Percentiles rank a stretch among this genome's conserved stretches.
Conservation (phyloP, 2,113 vertebrate species). For the Pteronura brasiliensis region DNA sequence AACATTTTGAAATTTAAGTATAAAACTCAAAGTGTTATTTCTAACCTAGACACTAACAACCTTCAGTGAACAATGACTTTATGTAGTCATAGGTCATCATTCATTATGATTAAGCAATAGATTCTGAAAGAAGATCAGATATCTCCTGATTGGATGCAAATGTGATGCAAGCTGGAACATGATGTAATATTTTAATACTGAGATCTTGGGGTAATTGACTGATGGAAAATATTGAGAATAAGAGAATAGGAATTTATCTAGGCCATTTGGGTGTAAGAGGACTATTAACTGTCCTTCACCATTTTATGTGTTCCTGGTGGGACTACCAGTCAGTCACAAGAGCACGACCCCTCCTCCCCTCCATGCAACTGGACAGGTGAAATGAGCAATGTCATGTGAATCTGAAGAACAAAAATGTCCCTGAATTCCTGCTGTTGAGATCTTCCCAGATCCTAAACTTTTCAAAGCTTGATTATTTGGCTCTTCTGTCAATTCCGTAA, state of each 20-base stretch:
- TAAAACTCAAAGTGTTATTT: not conserved
- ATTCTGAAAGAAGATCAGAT: not conserved
- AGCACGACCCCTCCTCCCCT: not conserved
- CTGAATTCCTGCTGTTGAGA: not conserved
- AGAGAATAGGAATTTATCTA: not conserved
- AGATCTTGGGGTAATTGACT: not conserved
- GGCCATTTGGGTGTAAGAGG: not conserved
- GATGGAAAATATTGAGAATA: not conserved
- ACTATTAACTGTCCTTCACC: not conserved
- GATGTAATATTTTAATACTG: not conserved
- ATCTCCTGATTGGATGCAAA: not conserved
- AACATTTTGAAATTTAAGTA: not conserved
- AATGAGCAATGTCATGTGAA: not conserved
- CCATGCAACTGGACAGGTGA: not conserved
- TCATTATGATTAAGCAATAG: not conserved
- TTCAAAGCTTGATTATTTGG: not conserved
- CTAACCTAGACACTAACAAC: not conserved
- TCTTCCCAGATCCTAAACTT: not conserved
- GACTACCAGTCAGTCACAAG: not conserved
- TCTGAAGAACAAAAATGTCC: not conserved
- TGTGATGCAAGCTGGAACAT: not conserved
- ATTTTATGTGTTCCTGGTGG: not conserved
- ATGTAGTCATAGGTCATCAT: not conserved
- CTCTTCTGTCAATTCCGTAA: not conserved
- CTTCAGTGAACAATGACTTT: not conserved